These are phyloP conservation scores for Lasioglossum morio DNA, from an alignment of 2,888 invertebrate genomes.

Conservation along the genomic window DNA sequence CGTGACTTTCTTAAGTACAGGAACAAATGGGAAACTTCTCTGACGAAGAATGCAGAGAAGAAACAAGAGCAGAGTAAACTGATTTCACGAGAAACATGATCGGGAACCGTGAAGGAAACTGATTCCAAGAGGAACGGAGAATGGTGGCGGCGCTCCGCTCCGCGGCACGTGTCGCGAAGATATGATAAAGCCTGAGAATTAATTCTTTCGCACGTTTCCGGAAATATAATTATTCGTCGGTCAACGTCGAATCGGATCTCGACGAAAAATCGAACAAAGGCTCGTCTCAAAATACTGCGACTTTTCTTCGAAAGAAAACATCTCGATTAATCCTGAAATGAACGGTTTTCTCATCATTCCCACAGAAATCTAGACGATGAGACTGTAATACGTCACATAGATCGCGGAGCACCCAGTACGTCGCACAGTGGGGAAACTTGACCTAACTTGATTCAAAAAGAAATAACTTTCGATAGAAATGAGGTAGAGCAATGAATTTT, in stretches of 20 bases:
- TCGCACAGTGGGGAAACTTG: too few relatives aligned
- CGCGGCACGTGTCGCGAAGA: slow-evolving; percentile 24
- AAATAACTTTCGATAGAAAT: too few relatives aligned
- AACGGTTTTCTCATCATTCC: not conserved
- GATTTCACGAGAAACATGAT: slow-evolving; percentile 39
- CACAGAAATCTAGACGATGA: too few relatives aligned
- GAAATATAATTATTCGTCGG: slow-evolving; percentile 10
- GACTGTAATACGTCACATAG: too few relatives aligned
- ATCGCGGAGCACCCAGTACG: too few relatives aligned
- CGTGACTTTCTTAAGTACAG: not conserved
- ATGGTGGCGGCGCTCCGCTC: not conserved
- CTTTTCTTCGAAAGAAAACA: not conserved
- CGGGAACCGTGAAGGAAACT: not conserved
- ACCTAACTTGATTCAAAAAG: too few relatives aligned
- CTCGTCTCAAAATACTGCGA: not conserved
- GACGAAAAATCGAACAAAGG: not conserved
- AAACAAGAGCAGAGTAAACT: not conserved
- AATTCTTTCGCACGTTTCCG: slow-evolving; percentile 28
- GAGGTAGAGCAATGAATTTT: too few relatives aligned
- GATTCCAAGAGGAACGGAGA: not conserved
- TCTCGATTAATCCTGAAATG: not conserved
- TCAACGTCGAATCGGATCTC: not conserved
- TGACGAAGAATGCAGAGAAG: not conserved
- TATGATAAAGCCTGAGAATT: slow-evolving; percentile 20
- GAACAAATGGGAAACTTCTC: not conserved